Evolutionary conservation across 2,888 invertebrate species (phyloP).

Genomic region (Phytoseiulus persimilis): DNA sequence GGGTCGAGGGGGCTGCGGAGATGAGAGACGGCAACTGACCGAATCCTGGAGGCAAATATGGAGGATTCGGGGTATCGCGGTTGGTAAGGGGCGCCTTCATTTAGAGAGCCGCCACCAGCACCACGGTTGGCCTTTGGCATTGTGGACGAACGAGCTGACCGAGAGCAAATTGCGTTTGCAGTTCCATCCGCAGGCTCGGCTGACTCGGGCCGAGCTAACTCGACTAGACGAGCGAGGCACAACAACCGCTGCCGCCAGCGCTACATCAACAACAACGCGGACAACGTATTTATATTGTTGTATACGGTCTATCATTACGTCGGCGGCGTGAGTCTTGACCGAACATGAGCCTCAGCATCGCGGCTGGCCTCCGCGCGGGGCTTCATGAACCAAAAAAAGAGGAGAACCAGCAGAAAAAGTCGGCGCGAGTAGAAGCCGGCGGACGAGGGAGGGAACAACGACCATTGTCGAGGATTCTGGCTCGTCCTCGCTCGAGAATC

Average conservation of each 20-base stretch:
- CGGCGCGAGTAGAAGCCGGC: neutral
- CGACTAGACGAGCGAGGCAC: neutral
- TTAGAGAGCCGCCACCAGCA: neutral
- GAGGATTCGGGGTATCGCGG: neutral
- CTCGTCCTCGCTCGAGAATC: neutral
- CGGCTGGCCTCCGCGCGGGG: neutral
- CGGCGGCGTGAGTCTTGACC: neutral
- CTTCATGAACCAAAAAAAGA: neutral
- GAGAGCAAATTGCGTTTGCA: neutral
- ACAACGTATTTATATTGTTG: neutral
- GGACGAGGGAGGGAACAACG: neutral
- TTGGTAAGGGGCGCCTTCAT: neutral
- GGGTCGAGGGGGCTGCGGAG: neutral
- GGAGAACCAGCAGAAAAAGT: neutral
- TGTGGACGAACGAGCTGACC: neutral
- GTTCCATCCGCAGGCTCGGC: neutral
- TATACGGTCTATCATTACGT: neutral
- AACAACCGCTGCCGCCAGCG: neutral
- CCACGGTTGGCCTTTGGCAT: neutral
- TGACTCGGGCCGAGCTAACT: neutral
- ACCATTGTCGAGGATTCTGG: neutral
- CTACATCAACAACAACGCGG: neutral
- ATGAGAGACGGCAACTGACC: neutral
- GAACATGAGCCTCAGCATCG: neutral
- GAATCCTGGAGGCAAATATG: conserved; percentile 5